These are phyloP conservation scores for Pipra filicauda DNA, from an alignment of 2,113 vertebrate genomes.

Conservation along the genomic window DNA sequence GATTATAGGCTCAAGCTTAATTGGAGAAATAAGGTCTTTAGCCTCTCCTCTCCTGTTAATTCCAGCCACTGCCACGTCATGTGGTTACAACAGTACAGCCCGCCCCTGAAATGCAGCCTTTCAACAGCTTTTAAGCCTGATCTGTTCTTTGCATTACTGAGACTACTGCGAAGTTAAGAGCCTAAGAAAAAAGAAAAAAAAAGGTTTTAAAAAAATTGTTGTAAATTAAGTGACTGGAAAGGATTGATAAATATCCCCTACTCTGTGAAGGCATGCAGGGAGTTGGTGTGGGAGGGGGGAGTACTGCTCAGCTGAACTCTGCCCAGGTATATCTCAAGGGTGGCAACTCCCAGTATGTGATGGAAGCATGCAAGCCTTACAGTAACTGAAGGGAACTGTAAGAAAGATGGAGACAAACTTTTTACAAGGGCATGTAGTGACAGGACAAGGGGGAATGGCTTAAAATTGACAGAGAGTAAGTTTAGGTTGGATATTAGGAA, in stretches of 20 bases:
- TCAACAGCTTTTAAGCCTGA: neutral
- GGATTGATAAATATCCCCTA: neutral
- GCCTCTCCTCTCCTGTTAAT: neutral
- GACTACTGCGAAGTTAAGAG: neutral
- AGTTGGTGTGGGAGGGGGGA: rapidly evolving
- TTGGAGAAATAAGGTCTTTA: neutral
- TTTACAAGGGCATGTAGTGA: neutral
- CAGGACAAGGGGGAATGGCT: neutral
- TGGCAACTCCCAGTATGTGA: neutral
- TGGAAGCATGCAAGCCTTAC: neutral
- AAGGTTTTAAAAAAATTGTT: neutral
- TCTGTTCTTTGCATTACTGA: neutral
- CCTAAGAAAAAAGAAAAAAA: neutral
- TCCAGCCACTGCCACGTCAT: neutral
- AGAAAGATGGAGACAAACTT: neutral
- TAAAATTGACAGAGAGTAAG: neutral
- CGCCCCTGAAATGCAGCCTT: neutral
- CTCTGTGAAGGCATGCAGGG: neutral
- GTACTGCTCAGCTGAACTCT: neutral
- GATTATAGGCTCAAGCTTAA: slow-evolving; percentile 11
- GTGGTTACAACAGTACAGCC: neutral
- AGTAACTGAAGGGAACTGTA: neutral
- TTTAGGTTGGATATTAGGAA: neutral
- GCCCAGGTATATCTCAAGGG: neutral
- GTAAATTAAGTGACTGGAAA: neutral